Evolutionary conservation across 35 echinoderm and acorn worm species (phyloP).

Genomic region (Heliocidaris tuberculata): DNA sequence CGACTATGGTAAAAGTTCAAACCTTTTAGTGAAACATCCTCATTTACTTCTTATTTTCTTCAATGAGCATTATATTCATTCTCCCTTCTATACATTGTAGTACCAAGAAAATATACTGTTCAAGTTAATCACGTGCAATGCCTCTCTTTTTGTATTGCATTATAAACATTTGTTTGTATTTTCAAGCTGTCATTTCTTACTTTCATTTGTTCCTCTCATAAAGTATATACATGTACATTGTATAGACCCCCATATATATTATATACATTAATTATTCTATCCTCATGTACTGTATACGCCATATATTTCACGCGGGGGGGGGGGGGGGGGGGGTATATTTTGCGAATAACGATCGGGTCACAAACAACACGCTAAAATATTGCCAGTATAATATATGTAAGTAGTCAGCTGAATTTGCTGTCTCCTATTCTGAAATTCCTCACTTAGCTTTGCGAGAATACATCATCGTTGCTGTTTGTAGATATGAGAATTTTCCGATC

Average conservation of each 20-base stretch:
- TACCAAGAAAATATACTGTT: not conserved
- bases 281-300: not conserved
- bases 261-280: not conserved
- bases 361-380: too few species aligned
- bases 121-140: not conserved
- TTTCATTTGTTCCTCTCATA: too few species aligned
- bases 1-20: constrained; percentile 23
- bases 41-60: not conserved
- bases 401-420: too few species aligned
- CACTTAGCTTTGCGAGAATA: too few species aligned
- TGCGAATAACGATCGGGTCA: too few species aligned
- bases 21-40: not conserved
- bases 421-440: too few species aligned
- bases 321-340: too few species aligned
- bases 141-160: not conserved
- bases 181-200: not conserved
- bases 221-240: too few species aligned
- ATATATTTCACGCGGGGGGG: too few species aligned
- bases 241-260: not conserved
- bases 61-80: not conserved
- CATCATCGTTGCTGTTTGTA: too few species aligned
- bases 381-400: too few species aligned
- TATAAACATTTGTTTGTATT: not conserved
- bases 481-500: too few species aligned
- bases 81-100: not conserved